A percentile compares a stretch with the other conserved stretches of the same genome.
phyloP scores from a whole-genome alignment of 2,113 vertebrate species.

The Numida meleagris region DNA sequence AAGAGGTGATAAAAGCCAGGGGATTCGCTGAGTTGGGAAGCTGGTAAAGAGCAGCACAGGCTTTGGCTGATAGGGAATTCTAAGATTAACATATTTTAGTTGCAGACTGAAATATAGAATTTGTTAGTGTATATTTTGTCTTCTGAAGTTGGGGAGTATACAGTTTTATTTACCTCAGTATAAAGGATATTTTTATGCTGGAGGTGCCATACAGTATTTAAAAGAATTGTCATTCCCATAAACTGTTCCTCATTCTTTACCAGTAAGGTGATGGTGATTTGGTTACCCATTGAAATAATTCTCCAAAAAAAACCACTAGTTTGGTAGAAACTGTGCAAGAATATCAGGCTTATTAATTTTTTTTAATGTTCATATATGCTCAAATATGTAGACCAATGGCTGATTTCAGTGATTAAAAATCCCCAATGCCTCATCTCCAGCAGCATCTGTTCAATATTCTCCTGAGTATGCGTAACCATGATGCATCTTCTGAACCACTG shows the following conservation, averaged over 20 bases:
- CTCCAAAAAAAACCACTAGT: not conserved
- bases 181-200: not conserved
- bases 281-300: not conserved
- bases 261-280: not conserved
- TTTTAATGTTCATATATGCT: not conserved
- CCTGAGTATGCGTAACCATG: not conserved
- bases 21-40: not conserved
- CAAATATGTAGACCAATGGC: not conserved
- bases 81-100: not conserved
- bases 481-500: not conserved
- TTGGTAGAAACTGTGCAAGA: not conserved
- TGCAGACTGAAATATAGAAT: not conserved
- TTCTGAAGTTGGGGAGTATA: not conserved
- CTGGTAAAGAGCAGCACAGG: not conserved
- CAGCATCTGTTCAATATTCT: not conserved
- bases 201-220: not conserved
- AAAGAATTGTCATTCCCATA: not conserved
- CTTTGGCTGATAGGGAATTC: not conserved
- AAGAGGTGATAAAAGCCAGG: not conserved
- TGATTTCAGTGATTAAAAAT: not conserved
- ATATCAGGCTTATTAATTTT: not conserved
- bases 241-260: not conserved
- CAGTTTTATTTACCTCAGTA: not conserved
- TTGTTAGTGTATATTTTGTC: not conserved
- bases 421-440: not conserved